These are phyloP conservation scores for Nyctibius bracteatus DNA, from an alignment of 2,113 vertebrate species.

Conservation along the genomic window DNA sequence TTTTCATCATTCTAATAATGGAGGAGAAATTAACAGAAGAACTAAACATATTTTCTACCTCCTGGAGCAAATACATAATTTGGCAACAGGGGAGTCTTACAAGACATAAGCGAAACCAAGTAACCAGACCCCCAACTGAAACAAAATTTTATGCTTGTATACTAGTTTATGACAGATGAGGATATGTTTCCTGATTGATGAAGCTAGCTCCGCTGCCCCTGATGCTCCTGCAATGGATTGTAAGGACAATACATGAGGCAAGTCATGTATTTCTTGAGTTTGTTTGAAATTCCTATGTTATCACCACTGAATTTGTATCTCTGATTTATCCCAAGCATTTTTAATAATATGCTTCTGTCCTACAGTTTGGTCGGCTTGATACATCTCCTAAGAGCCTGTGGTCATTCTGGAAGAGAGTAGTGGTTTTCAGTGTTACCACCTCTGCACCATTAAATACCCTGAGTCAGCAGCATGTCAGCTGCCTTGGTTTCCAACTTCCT, in stretches of 20 bases:
- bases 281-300: neutral
- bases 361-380: neutral
- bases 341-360: neutral
- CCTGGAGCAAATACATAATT: neutral
- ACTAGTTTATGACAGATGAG: neutral
- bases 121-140: neutral
- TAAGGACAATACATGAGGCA: neutral
- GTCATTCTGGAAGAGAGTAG: neutral
- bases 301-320: neutral
- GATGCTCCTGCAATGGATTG: neutral
- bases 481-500: neutral
- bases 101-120: neutral
- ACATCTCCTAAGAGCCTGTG: neutral
- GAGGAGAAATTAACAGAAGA: neutral
- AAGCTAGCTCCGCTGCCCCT: neutral
- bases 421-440: neutral
- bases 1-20: neutral
- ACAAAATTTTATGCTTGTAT: neutral
- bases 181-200: neutral
- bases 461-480: neutral
- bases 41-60: neutral
- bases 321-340: neutral
- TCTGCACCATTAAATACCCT: neutral
- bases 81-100: neutral
- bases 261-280: neutral